Evolutionary conservation across 1,140 invertebrate species (phyloP).

Genomic region (Meloidogyne exigua): DNA sequence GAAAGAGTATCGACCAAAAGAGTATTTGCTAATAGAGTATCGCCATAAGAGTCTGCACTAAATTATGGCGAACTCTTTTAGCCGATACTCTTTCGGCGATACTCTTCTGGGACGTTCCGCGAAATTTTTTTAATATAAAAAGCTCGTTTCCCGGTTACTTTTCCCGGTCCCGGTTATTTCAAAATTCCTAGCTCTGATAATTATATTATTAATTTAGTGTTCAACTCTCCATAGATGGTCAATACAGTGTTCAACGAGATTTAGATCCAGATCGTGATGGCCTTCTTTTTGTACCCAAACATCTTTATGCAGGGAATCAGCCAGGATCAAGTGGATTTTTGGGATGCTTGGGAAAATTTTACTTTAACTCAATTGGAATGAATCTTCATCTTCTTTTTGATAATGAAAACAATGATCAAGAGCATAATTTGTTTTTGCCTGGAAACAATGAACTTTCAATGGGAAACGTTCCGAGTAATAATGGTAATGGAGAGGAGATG

Average conservation of each 20-base stretch:
- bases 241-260: slow-evolving; percentile 21
- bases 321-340: slow-evolving; percentile 26
- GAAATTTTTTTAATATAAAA: no score
- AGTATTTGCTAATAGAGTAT: no score
- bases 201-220: slow-evolving; percentile 12
- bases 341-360: slow-evolving; percentile 41
- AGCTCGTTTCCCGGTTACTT: no score
- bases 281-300: slow-evolving; percentile 25
- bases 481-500: neutral
- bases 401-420: neutral
- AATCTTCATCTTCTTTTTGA: slow-evolving; percentile 3
- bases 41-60: no score
- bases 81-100: no score
- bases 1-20: no score
- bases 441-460: neutral
- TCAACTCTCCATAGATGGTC: slow-evolving; percentile 33
- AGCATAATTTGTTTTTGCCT: neutral
- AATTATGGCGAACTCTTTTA: no score
- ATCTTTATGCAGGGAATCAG: slow-evolving; percentile 39
- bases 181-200: no score
- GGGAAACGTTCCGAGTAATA: neutral
- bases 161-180: no score
- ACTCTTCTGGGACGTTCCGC: no score
- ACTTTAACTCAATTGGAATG: slow-evolving; percentile 34
- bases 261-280: slow-evolving; percentile 29